Percentiles rank a stretch among this genome's conserved stretches.
phyloP scores from a whole-genome alignment of 2,888 invertebrate species.

The Luperina testacea region DNA sequence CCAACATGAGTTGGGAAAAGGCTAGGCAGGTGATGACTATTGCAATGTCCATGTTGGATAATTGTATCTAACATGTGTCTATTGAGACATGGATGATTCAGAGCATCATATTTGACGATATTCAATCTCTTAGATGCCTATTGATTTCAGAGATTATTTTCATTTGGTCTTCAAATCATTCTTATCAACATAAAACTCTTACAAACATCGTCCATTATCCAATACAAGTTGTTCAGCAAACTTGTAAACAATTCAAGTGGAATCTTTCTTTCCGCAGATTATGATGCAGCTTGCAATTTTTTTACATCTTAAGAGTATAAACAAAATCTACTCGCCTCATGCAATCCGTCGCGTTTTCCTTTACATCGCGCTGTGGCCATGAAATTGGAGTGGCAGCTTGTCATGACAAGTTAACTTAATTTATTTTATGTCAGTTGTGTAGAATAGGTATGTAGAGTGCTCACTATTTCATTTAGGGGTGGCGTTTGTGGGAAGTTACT shows the following conservation, averaged over 20 bases:
- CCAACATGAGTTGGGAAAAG: no score
- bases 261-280: slow-evolving; percentile 59
- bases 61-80: no score
- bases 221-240: slow-evolving; percentile 15
- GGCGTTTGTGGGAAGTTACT: not conserved
- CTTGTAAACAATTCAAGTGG: slow-evolving; percentile 44
- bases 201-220: not conserved
- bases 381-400: slow-evolving; percentile 36
- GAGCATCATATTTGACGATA: no score
- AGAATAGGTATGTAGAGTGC: not conserved
- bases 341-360: slow-evolving; percentile 71
- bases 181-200: not conserved
- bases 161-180: no score
- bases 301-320: slow-evolving; percentile 73
- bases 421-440: not conserved
- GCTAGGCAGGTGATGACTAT: no score
- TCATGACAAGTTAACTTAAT: slow-evolving; percentile 8
- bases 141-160: no score
- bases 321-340: slow-evolving; percentile 71
- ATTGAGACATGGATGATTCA: no score
- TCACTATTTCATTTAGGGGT: not conserved
- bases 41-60: not conserved
- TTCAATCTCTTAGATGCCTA: no score
- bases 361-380: slow-evolving; percentile 66
- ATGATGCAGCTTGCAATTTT: slow-evolving; percentile 68